A percentile compares a stretch with the other conserved stretches of the same genome.
phyloP scores from a whole-genome alignment of 2,888 invertebrate genomes.

The Drosophila neonasuta region DNA sequence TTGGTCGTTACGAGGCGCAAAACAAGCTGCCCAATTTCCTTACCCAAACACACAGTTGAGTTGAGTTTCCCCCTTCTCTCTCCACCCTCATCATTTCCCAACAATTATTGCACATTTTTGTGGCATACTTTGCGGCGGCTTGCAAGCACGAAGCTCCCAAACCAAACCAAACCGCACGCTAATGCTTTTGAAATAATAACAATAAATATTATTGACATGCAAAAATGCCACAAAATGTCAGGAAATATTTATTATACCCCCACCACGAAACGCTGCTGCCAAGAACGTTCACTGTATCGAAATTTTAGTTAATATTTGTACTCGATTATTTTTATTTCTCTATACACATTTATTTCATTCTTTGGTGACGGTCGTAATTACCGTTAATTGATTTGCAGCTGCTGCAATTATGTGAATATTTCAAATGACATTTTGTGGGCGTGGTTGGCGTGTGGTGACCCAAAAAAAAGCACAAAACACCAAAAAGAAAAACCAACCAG shows the following conservation, averaged over 20 bases:
- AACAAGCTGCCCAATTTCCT: constrained; percentile 53
- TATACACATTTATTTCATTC: not conserved
- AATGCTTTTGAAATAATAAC: constrained; percentile 67
- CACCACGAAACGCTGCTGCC: not conserved
- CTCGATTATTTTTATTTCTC: constrained; percentile 2
- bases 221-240: constrained; percentile 65
- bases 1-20: constrained; percentile 60
- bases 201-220: constrained; percentile 73
- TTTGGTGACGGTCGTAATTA: constrained; percentile 37
- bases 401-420: constrained; percentile 41
- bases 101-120: constrained; percentile 65
- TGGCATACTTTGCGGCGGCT: constrained; percentile 53
- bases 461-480: constrained; percentile 13
- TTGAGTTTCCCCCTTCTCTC: not conserved
- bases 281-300: not conserved
- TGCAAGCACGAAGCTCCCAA: constrained; percentile 42
- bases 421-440: constrained; percentile 21
- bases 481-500: not conserved
- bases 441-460: constrained; percentile 22
- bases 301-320: constrained; percentile 52
- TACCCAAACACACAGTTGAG: not conserved
- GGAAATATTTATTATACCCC: constrained; percentile 64
- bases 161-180: constrained; percentile 17
- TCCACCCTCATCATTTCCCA: not conserved
- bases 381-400: constrained; percentile 54